Base-by-base conservation (phyloP, 2,888 invertebrate species). In the Ophion costatus region DNA sequence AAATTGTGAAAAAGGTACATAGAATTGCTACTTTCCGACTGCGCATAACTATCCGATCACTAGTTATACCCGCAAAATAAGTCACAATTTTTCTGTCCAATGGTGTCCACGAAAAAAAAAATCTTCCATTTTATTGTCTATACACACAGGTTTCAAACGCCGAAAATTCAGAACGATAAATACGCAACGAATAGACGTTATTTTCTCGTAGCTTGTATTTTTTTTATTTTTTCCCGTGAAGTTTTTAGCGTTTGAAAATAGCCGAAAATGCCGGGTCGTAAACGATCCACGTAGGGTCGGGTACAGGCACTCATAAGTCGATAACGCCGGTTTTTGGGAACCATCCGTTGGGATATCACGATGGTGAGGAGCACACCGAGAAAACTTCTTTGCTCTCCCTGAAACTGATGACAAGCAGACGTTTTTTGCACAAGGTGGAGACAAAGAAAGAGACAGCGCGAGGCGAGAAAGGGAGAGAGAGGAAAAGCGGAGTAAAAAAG, bases 361-460 rank as follows among this genome's bases (percentile, higher is more conserved):
- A 57, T 22, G 76, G 42, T 22, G 29, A 45, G 6, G 67, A 77
- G 45, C 29, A 20, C 63, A 29, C 33, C 22, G 77, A 67, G 56
- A 11, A 82, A 85, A 85, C 73, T 85, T 85, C 82, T 85, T 57
- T 69, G 67, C 63, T 20, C 75, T 64, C 22, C 69, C 59, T 70
- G 74, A 56, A 80, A 74, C 67, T 70, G 33, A 63, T 64, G 79
- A 63, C 56, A 74, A 42, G 64, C 42, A 3, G 73, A 24, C 45
- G 24, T 66, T 59, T 80, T 78, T 64, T 57, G 61, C 56, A 56
- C 63, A 6, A 29, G 45, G 29, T 17, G 45, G 57, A 75, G 42
- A 42, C n/a, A 29, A 22, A 59, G 24, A 29, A 57, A 75, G 67
- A 74, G 71, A 71, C 59, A 75, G 69, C 64, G 17, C 83, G 73